Conservation (phyloP, 2,888 invertebrate species). For the Salticus scenicus region DNA sequence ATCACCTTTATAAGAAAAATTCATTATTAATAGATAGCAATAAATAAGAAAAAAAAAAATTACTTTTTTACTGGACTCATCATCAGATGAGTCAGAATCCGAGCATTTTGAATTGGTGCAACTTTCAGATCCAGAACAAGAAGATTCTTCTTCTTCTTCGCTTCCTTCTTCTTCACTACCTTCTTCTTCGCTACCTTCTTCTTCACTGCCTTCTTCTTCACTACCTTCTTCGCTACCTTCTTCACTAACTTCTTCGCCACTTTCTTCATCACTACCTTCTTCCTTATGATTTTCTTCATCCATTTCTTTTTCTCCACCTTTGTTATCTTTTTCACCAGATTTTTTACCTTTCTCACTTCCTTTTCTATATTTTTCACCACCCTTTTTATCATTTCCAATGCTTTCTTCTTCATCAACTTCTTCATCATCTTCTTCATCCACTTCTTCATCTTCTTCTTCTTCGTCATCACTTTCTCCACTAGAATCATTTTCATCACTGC, state of each 20-base stretch:
- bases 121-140: no score
- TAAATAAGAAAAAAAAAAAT: no score
- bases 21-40: no score
- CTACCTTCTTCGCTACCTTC: neutral
- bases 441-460: neutral
- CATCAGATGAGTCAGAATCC: no score
- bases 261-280: neutral
- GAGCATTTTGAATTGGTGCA: no score
- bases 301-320: neutral
- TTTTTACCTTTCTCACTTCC: neutral
- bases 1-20: no score
- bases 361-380: neutral
- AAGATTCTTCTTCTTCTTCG: neutral
- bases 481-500: neutral
- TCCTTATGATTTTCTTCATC: neutral
- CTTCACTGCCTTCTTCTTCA: no score
- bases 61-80: no score
- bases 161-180: neutral
- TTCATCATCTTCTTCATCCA: neutral
- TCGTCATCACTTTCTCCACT: neutral
- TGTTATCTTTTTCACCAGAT: neutral
- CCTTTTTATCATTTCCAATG: neutral
- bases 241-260: neutral
- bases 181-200: neutral
- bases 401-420: neutral